Conservation (phyloP, 2,888 invertebrate genomes). For the Lochmaea capreae region DNA sequence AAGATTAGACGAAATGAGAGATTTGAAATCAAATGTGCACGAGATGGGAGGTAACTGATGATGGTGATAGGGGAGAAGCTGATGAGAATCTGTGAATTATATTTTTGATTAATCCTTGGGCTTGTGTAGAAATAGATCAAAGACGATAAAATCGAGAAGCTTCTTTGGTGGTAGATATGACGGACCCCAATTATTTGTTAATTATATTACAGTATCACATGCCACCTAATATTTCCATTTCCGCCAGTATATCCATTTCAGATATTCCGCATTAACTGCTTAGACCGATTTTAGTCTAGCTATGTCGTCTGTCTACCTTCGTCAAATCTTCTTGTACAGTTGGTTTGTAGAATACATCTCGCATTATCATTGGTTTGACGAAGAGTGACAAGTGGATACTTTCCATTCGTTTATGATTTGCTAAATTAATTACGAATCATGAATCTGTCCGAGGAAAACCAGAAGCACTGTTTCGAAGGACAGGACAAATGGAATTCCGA, state of each 20-base stretch:
- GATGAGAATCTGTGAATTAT: not conserved
- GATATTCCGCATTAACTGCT: conserved; percentile 26
- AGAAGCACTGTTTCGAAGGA: conserved; percentile 40
- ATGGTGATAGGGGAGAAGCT: not conserved
- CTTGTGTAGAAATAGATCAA: too few relatives aligned
- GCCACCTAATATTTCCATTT: not conserved
- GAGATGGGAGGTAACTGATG: too few relatives aligned
- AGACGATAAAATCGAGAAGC: too few relatives aligned
- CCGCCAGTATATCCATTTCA: not conserved
- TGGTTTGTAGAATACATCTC: conserved; percentile 33
- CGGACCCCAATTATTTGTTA: too few relatives aligned
- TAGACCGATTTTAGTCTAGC: conserved; percentile 29
- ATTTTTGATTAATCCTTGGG: too few relatives aligned
- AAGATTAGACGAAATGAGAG: not conserved
- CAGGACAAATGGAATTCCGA: conserved; percentile 53
- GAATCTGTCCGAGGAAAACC: conserved; percentile 27
- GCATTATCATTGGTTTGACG: conserved; percentile 18
- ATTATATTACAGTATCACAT: too few relatives aligned
- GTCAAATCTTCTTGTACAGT: conserved; percentile 45
- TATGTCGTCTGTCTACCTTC: conserved; percentile 44
- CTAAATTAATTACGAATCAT: conserved; percentile 20
- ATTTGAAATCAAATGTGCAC: not conserved
- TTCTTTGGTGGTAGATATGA: too few relatives aligned
- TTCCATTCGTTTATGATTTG: conserved; percentile 24
- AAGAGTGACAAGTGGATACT: conserved; percentile 16